Evolutionary conservation across 23 tunicate species (phyloP).

Genomic region (Phallusia fumigata): DNA sequence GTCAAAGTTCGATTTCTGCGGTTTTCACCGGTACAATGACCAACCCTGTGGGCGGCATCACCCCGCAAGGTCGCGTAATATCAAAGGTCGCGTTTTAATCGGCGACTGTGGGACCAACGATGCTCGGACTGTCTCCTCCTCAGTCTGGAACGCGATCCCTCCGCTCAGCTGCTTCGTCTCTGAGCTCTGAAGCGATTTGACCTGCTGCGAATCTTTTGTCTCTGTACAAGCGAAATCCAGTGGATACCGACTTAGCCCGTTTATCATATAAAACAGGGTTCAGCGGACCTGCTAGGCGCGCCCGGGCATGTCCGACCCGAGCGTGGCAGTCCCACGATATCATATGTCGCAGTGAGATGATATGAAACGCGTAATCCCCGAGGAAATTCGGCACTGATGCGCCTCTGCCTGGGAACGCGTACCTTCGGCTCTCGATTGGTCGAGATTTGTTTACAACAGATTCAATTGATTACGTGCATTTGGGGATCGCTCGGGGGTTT

Average conservation of each 20-base stretch:
- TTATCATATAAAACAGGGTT: background rate
- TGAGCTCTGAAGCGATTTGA: background rate
- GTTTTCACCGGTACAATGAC: background rate
- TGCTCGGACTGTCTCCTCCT: background rate
- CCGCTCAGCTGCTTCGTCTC: background rate
- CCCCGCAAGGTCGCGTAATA: background rate
- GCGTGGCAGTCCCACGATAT: constrained; percentile 20
- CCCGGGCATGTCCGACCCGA: constrained; percentile 15
- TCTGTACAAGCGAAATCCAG: background rate
- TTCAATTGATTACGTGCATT: no score
- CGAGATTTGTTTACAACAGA: background rate
- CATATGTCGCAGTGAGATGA: background rate
- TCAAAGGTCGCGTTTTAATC: background rate
- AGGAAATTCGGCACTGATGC: constrained; percentile 12
- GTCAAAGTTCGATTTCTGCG: background rate
- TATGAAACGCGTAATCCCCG: constrained; percentile 11
- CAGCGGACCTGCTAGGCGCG: constrained; percentile 2
- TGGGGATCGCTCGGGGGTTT: background rate
- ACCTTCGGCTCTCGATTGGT: background rate
- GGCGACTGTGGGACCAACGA: background rate
- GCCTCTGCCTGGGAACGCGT: background rate
- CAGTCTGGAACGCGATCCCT: background rate
- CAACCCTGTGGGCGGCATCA: constrained; percentile 7
- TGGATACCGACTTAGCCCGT: background rate
- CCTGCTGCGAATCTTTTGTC: background rate